Evolutionary conservation across 2,888 invertebrate genomes (phyloP), one percentile per base, ranked within the genome.

Genomic region (Drosophila borealis): DNA sequence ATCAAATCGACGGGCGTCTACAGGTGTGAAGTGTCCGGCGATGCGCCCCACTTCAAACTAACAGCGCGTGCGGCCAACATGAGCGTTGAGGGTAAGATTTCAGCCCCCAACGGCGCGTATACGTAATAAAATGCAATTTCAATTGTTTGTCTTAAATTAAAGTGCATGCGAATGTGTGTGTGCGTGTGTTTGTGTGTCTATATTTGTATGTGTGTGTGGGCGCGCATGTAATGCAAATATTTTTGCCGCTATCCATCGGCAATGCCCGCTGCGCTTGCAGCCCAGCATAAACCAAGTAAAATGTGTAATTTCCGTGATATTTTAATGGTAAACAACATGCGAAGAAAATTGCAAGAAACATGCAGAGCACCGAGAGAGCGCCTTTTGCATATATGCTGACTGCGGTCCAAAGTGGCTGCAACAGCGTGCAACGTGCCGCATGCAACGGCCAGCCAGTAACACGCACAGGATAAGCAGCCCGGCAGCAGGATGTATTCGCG

Each of bases 21-120:
- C 79, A 91, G 93, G 63, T 95, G 94, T 87, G 94, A 94, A 89
- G 93, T 94, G 46, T 94, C 94, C 68, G 93, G 94, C 56, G 94
- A 94, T 90, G 94, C 93, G 6, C 94, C 94, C 1, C 93, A 94
- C 60, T 94, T 94, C 79, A 92, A 93, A 74, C 91, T 94, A 62
- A 93, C 93, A 13, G 93, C 93, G 41, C 92, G 93, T 70, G 93
- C 93, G 21, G 93, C 93, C 73, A 94, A 94, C 81, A 93, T 94
- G 90, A 94, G 93, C n/a, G 93, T 94, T 36, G 93, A 94, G 80
- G 94, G 94, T 94, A 90, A 93, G 93, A 29, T 48, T n/a, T 0
- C 29, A 41, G 4, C 34, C 37, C 64, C 61, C 62, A 8, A 62
- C 8, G 48, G 17, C 46, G 81, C 79, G 78, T 71, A 78, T 78